These are phyloP conservation scores for Actinopyga echinites DNA, from an alignment of 53 echinoderm and acorn worm species.

Conservation along the genomic window DNA sequence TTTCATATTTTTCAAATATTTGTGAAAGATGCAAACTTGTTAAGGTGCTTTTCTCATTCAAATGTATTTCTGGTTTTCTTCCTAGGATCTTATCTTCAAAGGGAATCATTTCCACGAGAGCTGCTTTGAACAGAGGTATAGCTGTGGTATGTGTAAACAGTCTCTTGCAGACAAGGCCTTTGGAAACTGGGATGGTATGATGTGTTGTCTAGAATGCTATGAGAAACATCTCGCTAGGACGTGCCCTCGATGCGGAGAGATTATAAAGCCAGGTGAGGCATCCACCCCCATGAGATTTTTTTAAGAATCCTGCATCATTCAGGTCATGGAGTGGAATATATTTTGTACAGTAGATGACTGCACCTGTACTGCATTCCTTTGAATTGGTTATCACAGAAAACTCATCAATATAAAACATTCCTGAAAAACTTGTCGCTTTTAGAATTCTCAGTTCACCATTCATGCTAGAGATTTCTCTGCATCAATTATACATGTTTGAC, in stretches of 20 bases:
- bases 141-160: slow-evolving; percentile 91
- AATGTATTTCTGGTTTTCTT: not conserved
- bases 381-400: no score
- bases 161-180: slow-evolving; percentile 98
- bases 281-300: not conserved
- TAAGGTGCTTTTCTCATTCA: no score
- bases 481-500: no score
- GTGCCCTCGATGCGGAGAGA: slow-evolving; percentile 89
- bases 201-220: slow-evolving; percentile 92
- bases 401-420: no score
- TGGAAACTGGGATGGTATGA: slow-evolving; percentile 94
- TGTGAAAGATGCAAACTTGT: no score
- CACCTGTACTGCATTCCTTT: no score
- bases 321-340: not conserved
- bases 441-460: no score
- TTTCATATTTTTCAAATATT: no score
- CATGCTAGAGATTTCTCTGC: no score
- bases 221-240: slow-evolving; percentile 92
- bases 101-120: slow-evolving; percentile 94
- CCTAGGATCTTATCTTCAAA: slow-evolving; percentile 95
- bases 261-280: slow-evolving; percentile 89
- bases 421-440: no score
- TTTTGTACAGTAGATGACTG: not conserved
- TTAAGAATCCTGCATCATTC: not conserved
- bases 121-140: slow-evolving; percentile 95